A percentile compares a stretch with the other conserved stretches of the same genome.
These are phyloP conservation scores for Xylota segnis DNA, from an alignment of 2,888 invertebrate genomes.

Conservation along the genomic window DNA sequence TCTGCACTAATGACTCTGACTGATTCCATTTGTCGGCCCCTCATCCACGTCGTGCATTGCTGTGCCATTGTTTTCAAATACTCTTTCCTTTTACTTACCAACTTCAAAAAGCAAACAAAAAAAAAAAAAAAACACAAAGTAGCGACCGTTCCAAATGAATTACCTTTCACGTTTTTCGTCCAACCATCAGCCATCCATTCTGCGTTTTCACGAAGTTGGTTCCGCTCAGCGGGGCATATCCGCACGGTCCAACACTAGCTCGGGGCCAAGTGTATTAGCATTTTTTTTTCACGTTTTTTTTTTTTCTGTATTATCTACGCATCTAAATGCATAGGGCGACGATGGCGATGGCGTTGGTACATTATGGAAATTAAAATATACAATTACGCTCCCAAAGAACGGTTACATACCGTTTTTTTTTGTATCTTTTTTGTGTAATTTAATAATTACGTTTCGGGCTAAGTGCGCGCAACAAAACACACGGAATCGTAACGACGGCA, in stretches of 20 bases:
- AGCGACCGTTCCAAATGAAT: slow-evolving; percentile 59
- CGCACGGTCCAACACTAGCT: slow-evolving; percentile 39
- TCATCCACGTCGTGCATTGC: slow-evolving; percentile 14
- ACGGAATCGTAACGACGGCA: slow-evolving; percentile 19
- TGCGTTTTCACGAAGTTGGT: slow-evolving; percentile 46
- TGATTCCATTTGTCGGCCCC: slow-evolving; percentile 16
- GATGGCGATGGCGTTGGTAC: slow-evolving; percentile 9
- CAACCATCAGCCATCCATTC: slow-evolving; percentile 30
- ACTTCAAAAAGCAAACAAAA: neutral
- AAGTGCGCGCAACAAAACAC: slow-evolving; percentile 33
- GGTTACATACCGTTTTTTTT: slow-evolving; percentile 22
- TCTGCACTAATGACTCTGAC: slow-evolving; percentile 40
- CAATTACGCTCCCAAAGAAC: slow-evolving; percentile 25
- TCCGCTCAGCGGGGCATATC: slow-evolving; percentile 66
- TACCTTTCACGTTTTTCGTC: slow-evolving; percentile 13
- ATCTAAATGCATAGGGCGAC: slow-evolving; percentile 37
- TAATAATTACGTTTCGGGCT: slow-evolving; percentile 43
- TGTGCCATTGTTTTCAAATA: slow-evolving; percentile 15
- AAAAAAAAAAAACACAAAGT: too few relatives aligned
- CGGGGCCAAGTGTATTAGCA: slow-evolving; percentile 37
- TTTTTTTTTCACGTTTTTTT: slow-evolving; percentile 16
- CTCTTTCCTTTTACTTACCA: neutral
- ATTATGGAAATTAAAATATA: slow-evolving; percentile 47
- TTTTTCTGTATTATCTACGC: slow-evolving; percentile 41
- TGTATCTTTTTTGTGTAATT: slow-evolving; percentile 34